Evolutionary conservation across 2,797 vertebrate genomes (phyloP), one percentile per base, ranked within the genome.

Genomic region (Euphonia xanthogaster): DNA sequence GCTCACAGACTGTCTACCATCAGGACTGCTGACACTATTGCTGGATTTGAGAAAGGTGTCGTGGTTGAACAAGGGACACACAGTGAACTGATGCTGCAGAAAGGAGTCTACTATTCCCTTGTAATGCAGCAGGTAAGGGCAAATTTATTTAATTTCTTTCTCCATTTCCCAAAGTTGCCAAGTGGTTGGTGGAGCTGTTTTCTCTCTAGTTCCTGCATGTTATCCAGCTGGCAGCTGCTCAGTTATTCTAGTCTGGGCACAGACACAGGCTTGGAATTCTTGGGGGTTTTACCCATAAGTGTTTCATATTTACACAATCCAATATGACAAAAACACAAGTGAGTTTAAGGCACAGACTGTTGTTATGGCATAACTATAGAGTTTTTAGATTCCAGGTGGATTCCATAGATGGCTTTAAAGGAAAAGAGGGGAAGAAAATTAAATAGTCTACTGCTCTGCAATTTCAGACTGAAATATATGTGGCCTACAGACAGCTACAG

Each of bases 1-100:
- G 98, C 98, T 80, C 98, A 98, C 73, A 97, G 98, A 5, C 93
- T 98, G 39, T 98, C 98, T 7, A 98, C 98, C 31, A 97, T 98
- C 90, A 97, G 96, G 61, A 97, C 97, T 33, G 98, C 98, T 67
- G 98, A 98, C 93, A 92, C 98, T 33, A 98, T 98, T 67, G 98
- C 98, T 74, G 98, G 97, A 4, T 97, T 98, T 96, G 97, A 97
- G 48, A 97, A 98, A 10, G 98, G 98, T 1, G 5, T 96, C 1
- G 91, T 98, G 28, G 96, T 97, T 63, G 98, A 98, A 73, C 98
- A 98, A 39, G 98, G 98, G 40, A 97, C 96, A 3, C 98, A 98
- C 82, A 96, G 79, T 12, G 96, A 98, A 22, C 98, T 98, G 57
- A 98, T 98, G 98, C 88, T 96, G 72, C 97, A 96, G 86, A 98